Base-by-base conservation (phyloP, 2,113 vertebrate species). In the Megaceryle maxima region DNA sequence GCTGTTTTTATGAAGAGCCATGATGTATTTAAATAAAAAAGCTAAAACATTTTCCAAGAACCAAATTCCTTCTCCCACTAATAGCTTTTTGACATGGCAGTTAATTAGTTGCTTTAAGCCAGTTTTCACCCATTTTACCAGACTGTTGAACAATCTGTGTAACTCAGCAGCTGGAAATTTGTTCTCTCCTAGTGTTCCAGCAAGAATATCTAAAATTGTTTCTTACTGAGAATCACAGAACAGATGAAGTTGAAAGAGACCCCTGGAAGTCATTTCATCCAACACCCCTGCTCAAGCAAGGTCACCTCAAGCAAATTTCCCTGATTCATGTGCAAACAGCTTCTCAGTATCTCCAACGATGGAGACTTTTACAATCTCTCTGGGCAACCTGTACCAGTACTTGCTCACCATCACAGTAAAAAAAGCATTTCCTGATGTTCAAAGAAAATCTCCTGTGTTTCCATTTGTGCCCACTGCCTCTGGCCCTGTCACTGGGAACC, bases 321-420 rank as follows among this genome's bases (percentile, higher is more conserved):
- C 33, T 31, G 11, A 25, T 44, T 39, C n/a, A 57, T 3, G 11
- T 51, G 43, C 37, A 1, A 41, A 51, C 0, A 1, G 28, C 28
- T 85, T 85, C 62, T 26, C 14, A 67, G 17, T 19, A 48, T 29
- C 16, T 79, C 29, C 8, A n/a, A 39, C 24, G 43, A 81, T 6
- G 2, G 29, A 74, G 6, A 57, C 26, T 62, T 50, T 70, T 25
- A 53, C 39, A 35, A 21, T 20, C 37, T 83, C 35, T 44, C 76
- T 51, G 33, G 35, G 33, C 33, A 57, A 39, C 19, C 33, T n/a
- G 13, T n/a, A 16, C 18, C 72, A 77, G 25, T 26, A 4, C 20
- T 83, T 10, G 6, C 28, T 66, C 37, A 66, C 13, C 9, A 12
- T 35, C 20, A 22, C 5, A 60, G 20, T 16, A 50, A 48, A 39